Percentiles rank a stretch among this genome's conserved stretches.
Evolutionary conservation across 2,113 vertebrate species (phyloP).

Genomic region (Calidris pugnax): DNA sequence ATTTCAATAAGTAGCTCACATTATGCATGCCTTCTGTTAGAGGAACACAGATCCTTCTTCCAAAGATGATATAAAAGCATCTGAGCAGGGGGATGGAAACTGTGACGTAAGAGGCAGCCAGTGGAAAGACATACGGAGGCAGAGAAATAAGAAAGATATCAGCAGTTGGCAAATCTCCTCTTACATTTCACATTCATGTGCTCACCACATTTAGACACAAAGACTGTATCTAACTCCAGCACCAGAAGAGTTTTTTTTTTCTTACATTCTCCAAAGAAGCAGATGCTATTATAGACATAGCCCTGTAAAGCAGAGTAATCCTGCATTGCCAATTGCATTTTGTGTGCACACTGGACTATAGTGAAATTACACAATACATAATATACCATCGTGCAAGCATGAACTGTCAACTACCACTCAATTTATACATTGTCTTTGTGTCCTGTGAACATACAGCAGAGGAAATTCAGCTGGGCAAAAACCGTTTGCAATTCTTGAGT

Average conservation of each 20-base stretch:
- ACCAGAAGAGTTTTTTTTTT: background rate
- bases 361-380: background rate
- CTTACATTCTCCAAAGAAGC: background rate
- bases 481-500: background rate
- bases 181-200: background rate
- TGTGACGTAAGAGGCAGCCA: constrained; percentile 16
- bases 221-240: background rate
- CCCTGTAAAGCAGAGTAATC: background rate
- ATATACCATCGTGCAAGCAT: background rate
- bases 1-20: constrained; percentile 39
- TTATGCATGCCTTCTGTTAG: constrained; percentile 31
- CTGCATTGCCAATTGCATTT: background rate
- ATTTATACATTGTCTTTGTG: background rate
- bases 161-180: background rate
- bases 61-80: constrained; percentile 28
- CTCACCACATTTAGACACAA: background rate
- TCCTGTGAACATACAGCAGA: background rate
- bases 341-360: background rate
- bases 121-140: constrained; percentile 26
- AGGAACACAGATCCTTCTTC: background rate
- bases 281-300: background rate
- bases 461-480: background rate
- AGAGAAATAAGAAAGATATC: constrained; percentile 27
- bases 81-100: constrained; percentile 26
- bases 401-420: background rate